These are phyloP conservation scores for Muntiacus reevesi DNA, from an alignment of 2,113 vertebrate genomes.

Conservation along the genomic window DNA sequence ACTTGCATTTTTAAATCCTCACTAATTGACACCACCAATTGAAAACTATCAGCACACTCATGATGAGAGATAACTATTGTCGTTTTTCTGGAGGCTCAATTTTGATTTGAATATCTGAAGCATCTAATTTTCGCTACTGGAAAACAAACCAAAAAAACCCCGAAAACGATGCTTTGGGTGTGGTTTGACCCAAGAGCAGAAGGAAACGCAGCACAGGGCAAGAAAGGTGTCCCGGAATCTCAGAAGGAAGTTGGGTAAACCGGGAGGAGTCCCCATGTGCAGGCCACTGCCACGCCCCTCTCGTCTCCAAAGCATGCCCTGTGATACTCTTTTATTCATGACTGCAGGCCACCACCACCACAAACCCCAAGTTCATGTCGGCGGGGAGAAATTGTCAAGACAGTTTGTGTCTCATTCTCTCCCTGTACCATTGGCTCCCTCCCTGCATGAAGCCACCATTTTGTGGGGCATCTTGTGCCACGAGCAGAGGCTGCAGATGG, in stretches of 20 bases:
- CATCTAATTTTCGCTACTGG: not conserved
- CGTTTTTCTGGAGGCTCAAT: not conserved
- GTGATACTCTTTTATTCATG: not conserved
- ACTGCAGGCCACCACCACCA: rapidly evolving
- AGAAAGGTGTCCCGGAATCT: not conserved
- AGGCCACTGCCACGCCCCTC: not conserved
- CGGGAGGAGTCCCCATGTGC: rapidly evolving
- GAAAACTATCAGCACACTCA: not conserved
- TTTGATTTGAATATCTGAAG: not conserved
- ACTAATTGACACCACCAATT: not conserved
- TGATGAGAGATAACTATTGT: not conserved
- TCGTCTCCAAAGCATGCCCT: not conserved
- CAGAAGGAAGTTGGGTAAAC: not conserved
- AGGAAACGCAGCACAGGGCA: not conserved
- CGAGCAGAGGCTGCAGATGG: not conserved
- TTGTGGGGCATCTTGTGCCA: not conserved
- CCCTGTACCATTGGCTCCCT: not conserved
- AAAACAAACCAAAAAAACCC: not conserved
- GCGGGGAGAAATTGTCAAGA: not conserved
- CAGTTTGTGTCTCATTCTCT: not conserved
- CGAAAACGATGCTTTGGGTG: not conserved
- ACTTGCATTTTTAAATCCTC: not conserved
- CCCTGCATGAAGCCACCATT: rapidly evolving
- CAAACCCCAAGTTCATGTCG: not conserved
- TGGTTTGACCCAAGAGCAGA: not conserved